These are phyloP conservation scores for Hemithea aestivaria DNA, from an alignment of 2,888 invertebrate species.

Conservation along the genomic window DNA sequence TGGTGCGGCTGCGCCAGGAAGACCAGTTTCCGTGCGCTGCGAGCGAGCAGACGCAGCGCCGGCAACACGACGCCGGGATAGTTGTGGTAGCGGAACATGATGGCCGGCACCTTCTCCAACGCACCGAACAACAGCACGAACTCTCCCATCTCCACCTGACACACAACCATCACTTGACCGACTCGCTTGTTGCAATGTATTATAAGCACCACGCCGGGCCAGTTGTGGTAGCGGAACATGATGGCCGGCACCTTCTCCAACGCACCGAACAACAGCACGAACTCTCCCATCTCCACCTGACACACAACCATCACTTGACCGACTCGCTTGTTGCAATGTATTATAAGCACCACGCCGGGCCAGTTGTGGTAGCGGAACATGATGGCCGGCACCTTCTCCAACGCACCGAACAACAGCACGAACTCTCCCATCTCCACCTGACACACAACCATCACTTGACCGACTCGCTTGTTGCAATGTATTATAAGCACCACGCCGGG, in stretches of 20 bases:
- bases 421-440: slow-evolving; percentile 64
- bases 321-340: no score
- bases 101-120: slow-evolving; percentile 82
- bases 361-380: slow-evolving; percentile 88
- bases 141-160: slow-evolving; percentile 62
- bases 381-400: slow-evolving; percentile 84
- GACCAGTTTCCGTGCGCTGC: slow-evolving; percentile 84
- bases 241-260: slow-evolving; percentile 84
- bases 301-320: no score
- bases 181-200: no score
- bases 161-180: no score
- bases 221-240: slow-evolving; percentile 87
- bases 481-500: slow-evolving; percentile 88
- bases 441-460: no score
- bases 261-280: slow-evolving; percentile 80
- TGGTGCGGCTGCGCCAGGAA: slow-evolving; percentile 80
- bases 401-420: slow-evolving; percentile 80
- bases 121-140: slow-evolving; percentile 81
- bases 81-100: slow-evolving; percentile 87
- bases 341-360: slow-evolving; percentile 87
- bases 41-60: slow-evolving; percentile 81
- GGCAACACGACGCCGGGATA: slow-evolving; percentile 88
- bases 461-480: no score
- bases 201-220: slow-evolving; percentile 88
- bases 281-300: slow-evolving; percentile 63